phyloP scores from a whole-genome alignment of 2,888 invertebrate species.

The Hyposoter dolosus region DNA sequence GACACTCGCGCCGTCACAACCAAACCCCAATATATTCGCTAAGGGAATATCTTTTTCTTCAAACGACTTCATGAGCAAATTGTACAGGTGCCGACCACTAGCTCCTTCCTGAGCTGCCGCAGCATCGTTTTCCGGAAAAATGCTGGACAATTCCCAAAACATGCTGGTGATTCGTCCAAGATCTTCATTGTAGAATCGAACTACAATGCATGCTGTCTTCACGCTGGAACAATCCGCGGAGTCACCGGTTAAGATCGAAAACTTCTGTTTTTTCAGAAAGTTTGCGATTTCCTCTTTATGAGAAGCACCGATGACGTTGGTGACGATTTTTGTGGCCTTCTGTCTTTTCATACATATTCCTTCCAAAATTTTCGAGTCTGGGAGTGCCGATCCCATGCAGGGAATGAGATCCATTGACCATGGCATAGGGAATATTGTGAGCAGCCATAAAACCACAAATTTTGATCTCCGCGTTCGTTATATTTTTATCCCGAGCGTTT shows the following conservation, averaged over 20 bases:
- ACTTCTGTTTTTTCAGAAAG: slow-evolving; percentile 71
- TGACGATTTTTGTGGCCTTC: slow-evolving; percentile 23
- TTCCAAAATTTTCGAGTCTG: slow-evolving; percentile 17
- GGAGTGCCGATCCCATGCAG: slow-evolving; percentile 15
- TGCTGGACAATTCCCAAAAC: slow-evolving; percentile 72
- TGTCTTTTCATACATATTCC: slow-evolving; percentile 19
- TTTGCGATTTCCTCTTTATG: slow-evolving; percentile 71
- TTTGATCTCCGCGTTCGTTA: slow-evolving; percentile 15
- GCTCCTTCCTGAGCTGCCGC: slow-evolving; percentile 56
- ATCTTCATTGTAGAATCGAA: slow-evolving; percentile 69
- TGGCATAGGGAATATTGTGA: slow-evolving; percentile 17
- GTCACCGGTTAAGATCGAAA: slow-evolving; percentile 74
- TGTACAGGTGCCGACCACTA: slow-evolving; percentile 62
- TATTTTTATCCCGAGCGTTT: slow-evolving; percentile 2
- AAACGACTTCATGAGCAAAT: slow-evolving; percentile 62
- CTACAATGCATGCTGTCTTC: slow-evolving; percentile 70
- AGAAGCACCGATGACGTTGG: slow-evolving; percentile 56
- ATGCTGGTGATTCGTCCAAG: slow-evolving; percentile 59
- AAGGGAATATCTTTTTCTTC: slow-evolving; percentile 59
- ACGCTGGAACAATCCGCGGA: slow-evolving; percentile 72
- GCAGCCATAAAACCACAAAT: slow-evolving; percentile 28
- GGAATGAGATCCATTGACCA: slow-evolving; percentile 23
- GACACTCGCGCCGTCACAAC: slow-evolving; percentile 25
- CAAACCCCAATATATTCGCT: slow-evolving; percentile 76
- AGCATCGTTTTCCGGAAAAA: slow-evolving; percentile 60